Evolutionary conservation across 1,140 invertebrate species (phyloP).

Genomic region (Heliothis subflexa): DNA sequence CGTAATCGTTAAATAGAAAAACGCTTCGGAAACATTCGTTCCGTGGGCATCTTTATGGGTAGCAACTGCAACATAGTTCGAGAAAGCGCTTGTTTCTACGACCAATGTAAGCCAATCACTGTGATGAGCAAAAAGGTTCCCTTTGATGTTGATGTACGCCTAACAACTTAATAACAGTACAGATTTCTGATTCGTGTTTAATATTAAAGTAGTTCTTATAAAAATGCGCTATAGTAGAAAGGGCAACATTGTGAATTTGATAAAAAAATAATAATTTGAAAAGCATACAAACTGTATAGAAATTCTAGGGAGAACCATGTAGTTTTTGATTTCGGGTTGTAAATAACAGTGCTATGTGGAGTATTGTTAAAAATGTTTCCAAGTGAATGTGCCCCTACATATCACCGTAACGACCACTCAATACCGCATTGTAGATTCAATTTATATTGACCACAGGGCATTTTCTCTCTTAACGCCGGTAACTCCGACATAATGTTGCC

Average conservation of each 20-base stretch:
- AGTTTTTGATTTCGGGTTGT: slow-evolving; percentile 23
- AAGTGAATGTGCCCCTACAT: slow-evolving; percentile 66
- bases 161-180: slow-evolving; percentile 21
- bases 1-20: slow-evolving; percentile 34
- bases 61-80: slow-evolving; percentile 30
- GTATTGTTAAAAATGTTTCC: slow-evolving; percentile 51
- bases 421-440: slow-evolving; percentile 76
- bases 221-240: not conserved
- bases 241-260: not conserved
- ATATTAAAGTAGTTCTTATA: not conserved
- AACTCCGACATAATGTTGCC: slow-evolving; percentile 46
- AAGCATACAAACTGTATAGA: too few species aligned
- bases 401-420: slow-evolving; percentile 78
- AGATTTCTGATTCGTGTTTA: slow-evolving; percentile 12
- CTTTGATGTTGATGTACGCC: slow-evolving; percentile 31
- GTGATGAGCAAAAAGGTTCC: slow-evolving; percentile 36
- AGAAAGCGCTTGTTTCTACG: slow-evolving; percentile 9
- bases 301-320: not conserved
- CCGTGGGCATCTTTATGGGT: slow-evolving; percentile 35
- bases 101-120: slow-evolving; percentile 36
- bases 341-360: slow-evolving; percentile 48
- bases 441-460: slow-evolving; percentile 80
- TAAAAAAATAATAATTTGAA: not conserved
- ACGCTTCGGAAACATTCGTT: slow-evolving; percentile 31
- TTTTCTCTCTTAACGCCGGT: slow-evolving; percentile 64